Percentiles rank a stretch among this genome's conserved stretches.
Conservation (phyloP, 2,113 vertebrate species). For the Cryptomyrus ogoouensis region DNA sequence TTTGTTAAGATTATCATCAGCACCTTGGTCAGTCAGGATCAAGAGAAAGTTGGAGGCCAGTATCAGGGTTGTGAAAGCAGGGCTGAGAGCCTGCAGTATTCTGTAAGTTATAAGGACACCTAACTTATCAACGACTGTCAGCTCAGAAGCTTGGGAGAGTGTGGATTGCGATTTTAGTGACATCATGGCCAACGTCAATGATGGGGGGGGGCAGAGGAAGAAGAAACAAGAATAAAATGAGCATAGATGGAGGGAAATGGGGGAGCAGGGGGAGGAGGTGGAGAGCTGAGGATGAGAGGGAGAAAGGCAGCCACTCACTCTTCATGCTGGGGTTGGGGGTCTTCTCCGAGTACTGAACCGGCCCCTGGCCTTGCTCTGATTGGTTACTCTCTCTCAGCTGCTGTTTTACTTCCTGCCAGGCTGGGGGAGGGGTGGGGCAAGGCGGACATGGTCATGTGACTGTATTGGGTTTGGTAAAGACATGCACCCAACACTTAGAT, state of each 20-base stretch:
- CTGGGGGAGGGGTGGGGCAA: constrained; percentile 48
- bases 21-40: neutral
- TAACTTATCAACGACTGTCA: neutral
- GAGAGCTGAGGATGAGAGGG: neutral
- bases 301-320: constrained; percentile 56
- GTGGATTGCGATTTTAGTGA: neutral
- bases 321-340: constrained; percentile 65
- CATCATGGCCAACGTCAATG: neutral
- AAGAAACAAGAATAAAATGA: neutral
- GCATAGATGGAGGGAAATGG: neutral
- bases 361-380: constrained; percentile 48
- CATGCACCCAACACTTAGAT: neutral
- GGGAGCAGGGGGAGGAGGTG: neutral
- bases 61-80: neutral
- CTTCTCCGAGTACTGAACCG: constrained; percentile 73
- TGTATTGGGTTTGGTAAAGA: neutral
- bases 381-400: constrained; percentile 61
- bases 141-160: neutral
- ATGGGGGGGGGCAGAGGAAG: neutral
- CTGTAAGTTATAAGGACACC: neutral
- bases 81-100: neutral
- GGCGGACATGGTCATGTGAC: neutral
- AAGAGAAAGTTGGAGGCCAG: neutral
- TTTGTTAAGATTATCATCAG: neutral
- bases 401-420: constrained; percentile 84